These are phyloP conservation scores for Smutsia gigantea DNA, from an alignment of 2,797 vertebrate genomes.

Conservation along the genomic window DNA sequence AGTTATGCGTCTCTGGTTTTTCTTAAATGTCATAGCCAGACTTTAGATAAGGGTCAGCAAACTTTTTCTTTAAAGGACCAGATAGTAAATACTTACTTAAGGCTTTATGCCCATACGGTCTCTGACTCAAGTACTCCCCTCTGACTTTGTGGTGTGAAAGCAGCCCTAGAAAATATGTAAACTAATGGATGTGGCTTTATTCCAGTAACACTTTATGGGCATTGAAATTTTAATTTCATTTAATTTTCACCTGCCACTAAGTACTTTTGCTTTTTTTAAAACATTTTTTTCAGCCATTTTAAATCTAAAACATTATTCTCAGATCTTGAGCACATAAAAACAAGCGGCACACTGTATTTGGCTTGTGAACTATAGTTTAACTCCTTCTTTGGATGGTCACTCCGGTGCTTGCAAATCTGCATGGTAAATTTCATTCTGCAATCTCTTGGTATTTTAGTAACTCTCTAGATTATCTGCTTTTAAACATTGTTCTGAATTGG, in stretches of 20 bases:
- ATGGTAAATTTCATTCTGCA: background rate
- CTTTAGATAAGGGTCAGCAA: conserved; percentile 21
- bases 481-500: background rate
- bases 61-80: conserved; percentile 20
- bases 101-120: background rate
- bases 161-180: conserved; percentile 2
- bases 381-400: background rate
- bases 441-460: background rate
- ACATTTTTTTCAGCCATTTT: background rate
- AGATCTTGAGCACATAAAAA: background rate
- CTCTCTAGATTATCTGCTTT: background rate
- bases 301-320: conserved; percentile 2
- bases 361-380: background rate
- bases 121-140: conserved; percentile 28
- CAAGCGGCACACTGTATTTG: background rate
- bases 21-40: conserved; percentile 28
- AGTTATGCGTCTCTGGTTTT: conserved; percentile 44
- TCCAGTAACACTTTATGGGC: conserved; percentile 54
- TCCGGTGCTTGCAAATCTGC: conserved; percentile 21
- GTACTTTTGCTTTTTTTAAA: conserved; percentile 6
- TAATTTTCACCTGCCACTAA: conserved; percentile 61
- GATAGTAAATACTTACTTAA: conserved; percentile 61
- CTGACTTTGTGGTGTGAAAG: conserved; percentile 30
- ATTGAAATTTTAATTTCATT: conserved; percentile 66
- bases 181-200: conserved; percentile 7